phyloP scores from a whole-genome alignment of 1,140 invertebrate species.

The Drosophila repleta region DNA sequence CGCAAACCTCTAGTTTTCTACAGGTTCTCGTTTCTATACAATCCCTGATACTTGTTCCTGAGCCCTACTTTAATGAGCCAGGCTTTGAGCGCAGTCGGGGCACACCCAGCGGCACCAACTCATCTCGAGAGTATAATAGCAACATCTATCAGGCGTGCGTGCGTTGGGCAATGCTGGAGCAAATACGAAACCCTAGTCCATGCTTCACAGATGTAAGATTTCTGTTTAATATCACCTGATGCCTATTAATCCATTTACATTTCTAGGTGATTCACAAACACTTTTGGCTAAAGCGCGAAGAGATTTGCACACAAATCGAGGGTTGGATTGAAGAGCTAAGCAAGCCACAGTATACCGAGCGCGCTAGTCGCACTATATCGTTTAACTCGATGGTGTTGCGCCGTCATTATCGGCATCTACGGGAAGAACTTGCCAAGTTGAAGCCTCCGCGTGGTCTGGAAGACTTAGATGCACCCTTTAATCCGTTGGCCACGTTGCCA shows the following conservation, averaged over 20 bases:
- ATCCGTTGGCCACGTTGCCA: slow-evolving; percentile 84
- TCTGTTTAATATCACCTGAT: background rate
- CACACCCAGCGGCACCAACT: slow-evolving; percentile 93
- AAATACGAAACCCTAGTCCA: slow-evolving; percentile 94
- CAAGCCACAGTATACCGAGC: slow-evolving; percentile 90
- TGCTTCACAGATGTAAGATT: slow-evolving; percentile 94
- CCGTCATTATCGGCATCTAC: slow-evolving; percentile 91
- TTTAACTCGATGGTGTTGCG: slow-evolving; percentile 90
- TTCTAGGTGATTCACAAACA: slow-evolving; percentile 94
- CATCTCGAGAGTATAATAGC: slow-evolving; percentile 96
- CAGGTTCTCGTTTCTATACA: slow-evolving; percentile 98
- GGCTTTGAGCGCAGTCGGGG: slow-evolving; percentile 97
- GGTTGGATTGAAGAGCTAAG: slow-evolving; percentile 94
- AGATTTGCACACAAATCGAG: slow-evolving; percentile 95
- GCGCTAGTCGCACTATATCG: slow-evolving; percentile 88
- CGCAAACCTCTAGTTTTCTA: slow-evolving; percentile 97
- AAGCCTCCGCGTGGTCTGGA: slow-evolving; percentile 89
- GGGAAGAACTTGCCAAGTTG: slow-evolving; percentile 91
- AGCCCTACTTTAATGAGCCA: slow-evolving; percentile 99
- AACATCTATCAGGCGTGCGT: slow-evolving; percentile 98
- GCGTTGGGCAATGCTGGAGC: slow-evolving; percentile 98
- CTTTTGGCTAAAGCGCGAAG: slow-evolving; percentile 97
- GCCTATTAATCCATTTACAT: background rate
- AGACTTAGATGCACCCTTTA: slow-evolving; percentile 87
- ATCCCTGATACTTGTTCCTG: slow-evolving; percentile 96